phyloP scores from a whole-genome alignment of 1,140 invertebrate species.

The roundworm (Caenorhabditis elegans) region WBcel235 BX284606.5:1017001-1017500 shows the following conservation, averaged over 20 bases:
- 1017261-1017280: neutral
- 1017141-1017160: neutral
- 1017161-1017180: neutral
- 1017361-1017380: neutral
- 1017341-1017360: neutral
- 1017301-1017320: neutral
- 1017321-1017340: neutral
- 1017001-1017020: neutral
- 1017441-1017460: neutral
- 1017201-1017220: conserved; percentile 7
- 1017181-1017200: conserved; percentile 16
- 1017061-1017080: neutral
- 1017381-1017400: neutral
- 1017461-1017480: conserved; percentile 16
- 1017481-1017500: conserved; percentile 27
- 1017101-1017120: too few relatives aligned
- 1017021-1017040: conserved; percentile 1
- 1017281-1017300: neutral
- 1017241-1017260: neutral
- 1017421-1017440: neutral
- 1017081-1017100: neutral
- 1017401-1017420: neutral
- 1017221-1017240: conserved; percentile 4
- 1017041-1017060: conserved; percentile 15
- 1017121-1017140: neutral